Percentiles rank a stretch among this genome's conserved stretches.
Evolutionary conservation across 2,797 vertebrate species (phyloP).

Genomic region (Manis javanica): DNA sequence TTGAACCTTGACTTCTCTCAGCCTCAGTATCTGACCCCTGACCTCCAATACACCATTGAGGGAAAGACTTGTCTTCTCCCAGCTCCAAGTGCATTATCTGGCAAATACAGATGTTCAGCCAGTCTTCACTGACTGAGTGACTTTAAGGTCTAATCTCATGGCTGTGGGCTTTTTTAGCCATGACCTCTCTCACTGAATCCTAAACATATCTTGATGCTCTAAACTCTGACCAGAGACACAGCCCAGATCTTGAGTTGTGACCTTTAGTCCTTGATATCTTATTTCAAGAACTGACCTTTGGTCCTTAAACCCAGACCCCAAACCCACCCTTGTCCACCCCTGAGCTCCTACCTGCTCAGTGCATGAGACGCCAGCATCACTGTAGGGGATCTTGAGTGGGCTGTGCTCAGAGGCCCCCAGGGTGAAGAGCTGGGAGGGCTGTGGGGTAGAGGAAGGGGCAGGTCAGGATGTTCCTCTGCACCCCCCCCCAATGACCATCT

Average conservation of each 20-base stretch:
- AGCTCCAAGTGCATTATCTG: background rate
- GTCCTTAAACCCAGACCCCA: background rate
- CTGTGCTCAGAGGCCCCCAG: slow-evolving; percentile 77
- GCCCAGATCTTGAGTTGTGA: background rate
- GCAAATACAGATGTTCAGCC: background rate
- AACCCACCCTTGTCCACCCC: background rate
- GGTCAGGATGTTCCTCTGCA: background rate
- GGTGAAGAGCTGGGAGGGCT: slow-evolving; percentile 81
- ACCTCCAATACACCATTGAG: background rate
- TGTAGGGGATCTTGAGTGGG: slow-evolving; percentile 83
- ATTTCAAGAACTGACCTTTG: background rate
- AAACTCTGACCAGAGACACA: background rate
- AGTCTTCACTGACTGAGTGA: background rate
- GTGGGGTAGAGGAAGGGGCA: background rate
- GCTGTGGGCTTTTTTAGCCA: background rate
- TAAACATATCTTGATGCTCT: background rate
- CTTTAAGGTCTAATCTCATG: background rate
- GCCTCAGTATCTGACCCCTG: background rate
- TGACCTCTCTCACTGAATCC: background rate
- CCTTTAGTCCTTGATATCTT: background rate
- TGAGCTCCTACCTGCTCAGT: slow-evolving; percentile 75
- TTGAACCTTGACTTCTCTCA: background rate
- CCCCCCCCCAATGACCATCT: background rate
- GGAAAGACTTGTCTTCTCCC: background rate
- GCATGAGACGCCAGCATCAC: slow-evolving; percentile 52